Evolutionary conservation across 2,888 invertebrate genomes (phyloP).

Genomic region (Chaetoderma sp.): DNA sequence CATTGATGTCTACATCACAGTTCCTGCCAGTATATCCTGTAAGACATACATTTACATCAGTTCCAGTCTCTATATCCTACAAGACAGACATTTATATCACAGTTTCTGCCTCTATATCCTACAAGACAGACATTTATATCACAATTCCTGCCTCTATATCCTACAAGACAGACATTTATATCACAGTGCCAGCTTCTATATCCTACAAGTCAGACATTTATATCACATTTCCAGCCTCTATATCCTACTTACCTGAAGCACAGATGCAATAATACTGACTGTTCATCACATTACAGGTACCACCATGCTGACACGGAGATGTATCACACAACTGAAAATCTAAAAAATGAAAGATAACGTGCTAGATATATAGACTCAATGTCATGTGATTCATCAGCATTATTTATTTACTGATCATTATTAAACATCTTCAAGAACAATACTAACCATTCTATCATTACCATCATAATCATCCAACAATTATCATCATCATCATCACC

Average conservation of each 20-base stretch:
- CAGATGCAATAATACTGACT: slow-evolving; percentile 45
- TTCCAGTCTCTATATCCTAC: too few relatives aligned
- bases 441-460: background rate
- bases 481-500: too few relatives aligned
- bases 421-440: background rate
- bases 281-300: slow-evolving; percentile 37
- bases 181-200: too few relatives aligned
- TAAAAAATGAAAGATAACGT: slow-evolving; percentile 24
- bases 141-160: too few relatives aligned
- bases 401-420: background rate
- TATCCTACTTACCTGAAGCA: slow-evolving; percentile 32
- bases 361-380: too few relatives aligned
- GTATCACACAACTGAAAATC: slow-evolving; percentile 31
- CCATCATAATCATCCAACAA: too few relatives aligned
- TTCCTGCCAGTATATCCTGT: slow-evolving; percentile 83
- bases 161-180: background rate
- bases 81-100: background rate
- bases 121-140: background rate
- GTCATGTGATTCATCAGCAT: background rate
- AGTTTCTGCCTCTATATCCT: too few relatives aligned
- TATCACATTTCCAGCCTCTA: background rate
- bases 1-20: slow-evolving; percentile 73
- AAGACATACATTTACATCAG: background rate
- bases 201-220: background rate
- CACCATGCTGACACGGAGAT: slow-evolving; percentile 42